A percentile compares a stretch with the other conserved stretches of the same genome.
These are phyloP conservation scores for Ceyx cyanopectus DNA, from an alignment of 2,113 vertebrate genomes.

Conservation along the genomic window DNA sequence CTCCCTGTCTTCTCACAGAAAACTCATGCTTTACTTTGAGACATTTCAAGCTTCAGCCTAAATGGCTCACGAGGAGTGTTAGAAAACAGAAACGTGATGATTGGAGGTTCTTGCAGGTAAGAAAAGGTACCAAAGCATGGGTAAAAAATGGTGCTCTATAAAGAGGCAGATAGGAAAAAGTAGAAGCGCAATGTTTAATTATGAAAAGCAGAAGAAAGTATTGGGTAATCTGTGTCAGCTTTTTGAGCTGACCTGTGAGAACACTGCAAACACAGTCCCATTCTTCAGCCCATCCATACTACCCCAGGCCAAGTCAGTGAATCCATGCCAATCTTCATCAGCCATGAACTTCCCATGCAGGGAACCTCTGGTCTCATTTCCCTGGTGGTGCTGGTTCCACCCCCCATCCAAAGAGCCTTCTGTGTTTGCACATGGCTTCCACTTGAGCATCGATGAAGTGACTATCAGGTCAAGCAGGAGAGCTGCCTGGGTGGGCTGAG, in stretches of 20 bases:
- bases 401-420: background rate
- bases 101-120: background rate
- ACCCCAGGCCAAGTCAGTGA: background rate
- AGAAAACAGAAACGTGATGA: background rate
- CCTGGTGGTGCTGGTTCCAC: background rate
- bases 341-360: background rate
- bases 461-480: fast-evolving
- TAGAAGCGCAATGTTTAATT: background rate
- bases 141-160: background rate
- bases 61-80: background rate
- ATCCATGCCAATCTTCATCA: background rate
- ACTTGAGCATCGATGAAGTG: background rate
- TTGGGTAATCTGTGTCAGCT: background rate
- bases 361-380: background rate
- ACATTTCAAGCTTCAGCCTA: background rate
- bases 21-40: background rate
- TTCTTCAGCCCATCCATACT: background rate
- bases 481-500: background rate
- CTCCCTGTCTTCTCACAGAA: background rate
- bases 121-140: background rate
- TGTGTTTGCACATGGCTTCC: background rate
- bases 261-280: fast-evolving
- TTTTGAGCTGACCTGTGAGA: background rate
- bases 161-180: background rate
- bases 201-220: background rate